Percentiles rank a stretch among this genome's conserved stretches.
Conservation (phyloP, 2,797 vertebrate genomes). For the Loris lydekkerianus region DNA sequence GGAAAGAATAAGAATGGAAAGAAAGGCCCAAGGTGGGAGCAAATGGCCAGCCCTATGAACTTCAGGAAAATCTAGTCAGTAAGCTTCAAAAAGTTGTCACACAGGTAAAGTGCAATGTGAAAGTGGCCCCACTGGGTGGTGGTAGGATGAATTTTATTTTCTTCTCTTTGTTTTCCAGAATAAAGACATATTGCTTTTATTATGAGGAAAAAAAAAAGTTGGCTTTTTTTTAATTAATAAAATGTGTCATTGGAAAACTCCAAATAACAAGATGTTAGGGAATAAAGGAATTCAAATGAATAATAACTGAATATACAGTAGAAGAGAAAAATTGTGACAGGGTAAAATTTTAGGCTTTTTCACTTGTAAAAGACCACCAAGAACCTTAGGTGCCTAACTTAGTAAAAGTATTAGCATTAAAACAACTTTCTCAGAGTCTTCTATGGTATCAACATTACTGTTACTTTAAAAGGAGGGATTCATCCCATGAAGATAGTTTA, state of each 20-base stretch:
- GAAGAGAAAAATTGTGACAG: neutral
- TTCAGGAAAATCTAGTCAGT: neutral
- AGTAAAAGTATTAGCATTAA: neutral
- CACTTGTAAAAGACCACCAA: neutral
- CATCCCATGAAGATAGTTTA: neutral
- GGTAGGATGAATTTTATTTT: neutral
- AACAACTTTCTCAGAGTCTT: neutral
- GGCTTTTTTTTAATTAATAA: slow-evolving; percentile 40
- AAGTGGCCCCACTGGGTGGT: neutral
- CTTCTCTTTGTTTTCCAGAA: slow-evolving; percentile 28
- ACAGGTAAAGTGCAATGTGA: neutral
- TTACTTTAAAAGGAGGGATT: slow-evolving; percentile 5
- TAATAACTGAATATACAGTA: neutral
- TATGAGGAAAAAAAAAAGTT: neutral
- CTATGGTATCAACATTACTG: neutral
- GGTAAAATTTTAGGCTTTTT: neutral
- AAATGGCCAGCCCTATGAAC: neutral
- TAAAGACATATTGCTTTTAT: neutral
- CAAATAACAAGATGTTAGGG: slow-evolving; percentile 12
- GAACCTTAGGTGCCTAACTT: neutral
- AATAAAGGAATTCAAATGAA: slow-evolving; percentile 39
- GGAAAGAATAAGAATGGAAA: neutral
- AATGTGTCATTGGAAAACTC: neutral
- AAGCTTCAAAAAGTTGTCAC: neutral
- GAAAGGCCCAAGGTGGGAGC: neutral